phyloP scores from a whole-genome alignment of 1,140 invertebrate genomes.

The Agraylea sexmaculata region DNA sequence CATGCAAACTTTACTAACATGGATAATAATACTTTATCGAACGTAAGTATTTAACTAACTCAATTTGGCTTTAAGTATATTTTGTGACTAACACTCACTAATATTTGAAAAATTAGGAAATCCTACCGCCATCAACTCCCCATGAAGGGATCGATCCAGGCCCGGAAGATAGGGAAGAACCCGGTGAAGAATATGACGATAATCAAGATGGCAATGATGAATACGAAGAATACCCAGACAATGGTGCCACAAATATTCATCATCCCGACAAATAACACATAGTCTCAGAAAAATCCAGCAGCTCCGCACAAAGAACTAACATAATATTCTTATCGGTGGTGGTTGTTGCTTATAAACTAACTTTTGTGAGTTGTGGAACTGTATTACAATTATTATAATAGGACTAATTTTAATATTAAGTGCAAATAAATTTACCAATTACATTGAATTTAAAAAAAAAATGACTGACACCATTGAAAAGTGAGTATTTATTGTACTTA shows the following conservation, averaged over 20 bases:
- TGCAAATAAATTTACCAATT: background rate
- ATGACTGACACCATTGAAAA: background rate
- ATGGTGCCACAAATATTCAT: conserved; percentile 29
- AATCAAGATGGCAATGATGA: conserved; percentile 42
- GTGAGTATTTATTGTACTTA: background rate
- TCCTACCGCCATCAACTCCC: conserved; percentile 25
- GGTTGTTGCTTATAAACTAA: background rate
- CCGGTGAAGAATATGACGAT: conserved; percentile 37
- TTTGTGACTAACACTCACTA: conserved; percentile 18
- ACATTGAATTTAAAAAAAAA: background rate
- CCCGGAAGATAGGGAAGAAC: conserved; percentile 31
- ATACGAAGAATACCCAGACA: conserved; percentile 46
- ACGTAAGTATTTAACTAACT: no score
- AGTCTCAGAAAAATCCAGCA: conserved; percentile 18
- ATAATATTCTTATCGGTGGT: conserved; percentile 7
- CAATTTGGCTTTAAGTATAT: background rate
- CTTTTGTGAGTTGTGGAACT: background rate
- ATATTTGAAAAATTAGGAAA: conserved; percentile 28
- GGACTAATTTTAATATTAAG: background rate
- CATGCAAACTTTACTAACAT: conserved; percentile 13
- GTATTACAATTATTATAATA: conserved; percentile 8
- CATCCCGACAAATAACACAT: conserved; percentile 21
- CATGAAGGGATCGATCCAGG: conserved; percentile 26
- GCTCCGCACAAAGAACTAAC: conserved; percentile 17
- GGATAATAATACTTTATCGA: conserved; percentile 20